A percentile compares a stretch with the other conserved stretches of the same genome.
Evolutionary conservation across 2,888 invertebrate genomes (phyloP).

Genomic region (Podabrus alpinus): DNA sequence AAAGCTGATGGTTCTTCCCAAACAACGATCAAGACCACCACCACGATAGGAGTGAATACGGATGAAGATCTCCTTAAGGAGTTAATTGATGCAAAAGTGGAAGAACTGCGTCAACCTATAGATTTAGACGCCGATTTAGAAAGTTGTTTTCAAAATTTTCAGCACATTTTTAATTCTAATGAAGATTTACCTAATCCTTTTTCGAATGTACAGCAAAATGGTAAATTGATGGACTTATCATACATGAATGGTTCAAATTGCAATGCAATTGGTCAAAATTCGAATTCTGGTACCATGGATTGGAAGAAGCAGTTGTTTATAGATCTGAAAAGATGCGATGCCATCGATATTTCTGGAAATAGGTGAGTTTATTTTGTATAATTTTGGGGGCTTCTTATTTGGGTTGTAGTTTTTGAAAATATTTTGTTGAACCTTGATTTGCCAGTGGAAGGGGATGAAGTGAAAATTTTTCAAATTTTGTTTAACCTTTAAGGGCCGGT

Average conservation of each 20-base stretch:
- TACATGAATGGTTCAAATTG: not conserved
- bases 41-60: not conserved
- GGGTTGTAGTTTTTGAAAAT: not conserved
- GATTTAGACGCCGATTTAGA: not conserved
- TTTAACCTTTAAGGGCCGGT: too few species aligned
- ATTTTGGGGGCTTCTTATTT: not conserved
- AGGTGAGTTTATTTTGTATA: conserved; percentile 40
- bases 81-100: not conserved
- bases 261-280: not conserved
- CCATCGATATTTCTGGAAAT: conserved; percentile 42
- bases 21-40: not conserved
- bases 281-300: not conserved
- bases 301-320: conserved; percentile 38
- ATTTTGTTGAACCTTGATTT: too few species aligned
- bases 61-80: not conserved
- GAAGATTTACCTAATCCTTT: not conserved
- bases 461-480: too few species aligned
- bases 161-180: not conserved
- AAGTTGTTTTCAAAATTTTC: not conserved
- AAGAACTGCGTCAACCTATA: not conserved
- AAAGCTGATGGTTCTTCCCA: not conserved
- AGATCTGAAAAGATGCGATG: conserved; percentile 42
- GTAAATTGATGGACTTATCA: not conserved
- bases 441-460: too few species aligned
- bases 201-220: not conserved